Base-by-base conservation (phyloP, 2,888 invertebrate species). In the Mythimna vitellina region DNA sequence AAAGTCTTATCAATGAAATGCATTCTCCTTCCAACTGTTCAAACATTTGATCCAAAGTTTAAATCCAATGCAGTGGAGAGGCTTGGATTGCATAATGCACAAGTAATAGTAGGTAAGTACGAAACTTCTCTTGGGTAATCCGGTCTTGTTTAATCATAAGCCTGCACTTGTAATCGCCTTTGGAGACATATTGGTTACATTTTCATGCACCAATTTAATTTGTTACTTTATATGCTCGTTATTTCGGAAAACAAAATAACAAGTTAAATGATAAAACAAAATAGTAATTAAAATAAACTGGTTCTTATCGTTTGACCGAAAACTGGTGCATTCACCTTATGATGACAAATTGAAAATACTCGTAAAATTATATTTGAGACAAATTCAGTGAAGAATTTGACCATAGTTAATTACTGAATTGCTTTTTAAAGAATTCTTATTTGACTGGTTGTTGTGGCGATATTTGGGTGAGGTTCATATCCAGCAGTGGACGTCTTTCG, bases 101-200 rank as follows among this genome's bases (percentile, higher is more conserved):
- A 63, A 77, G 86, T 85, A 84, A 86, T 86, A 80, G 84, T 85
- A 73, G 74, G 63, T 83, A 78, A 77, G 82, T 82, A 81, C 70
- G 82, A 87, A 84, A 84, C 83, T 79, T 84, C 85, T 89, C 87
- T 90, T 90, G 83, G 68, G 88, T 82, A 89, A 90, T 83, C 76
- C 74, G 68, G 49, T 72, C 70, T 76, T 78, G 76, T 84, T 85
- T 87, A 87, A 87, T 88, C 86, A 86, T 83, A 82, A 82, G 78
- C 66, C 73, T 61, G 83, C 81, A 82, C 80, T 84, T 82, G 83
- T 85, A 84, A 85, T 84, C 78, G 73, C 69, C 78, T 78, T 77
- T 64, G 35, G 58, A 64, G 63, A 77, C 70, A 75, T 77, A 80
- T 80, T 75, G 61, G 69, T 46, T 66, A 63, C 22, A 56, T 78